These are phyloP conservation scores for Catostomus latipinnis DNA, from an alignment of 2,797 vertebrate species.

Conservation along the genomic window DNA sequence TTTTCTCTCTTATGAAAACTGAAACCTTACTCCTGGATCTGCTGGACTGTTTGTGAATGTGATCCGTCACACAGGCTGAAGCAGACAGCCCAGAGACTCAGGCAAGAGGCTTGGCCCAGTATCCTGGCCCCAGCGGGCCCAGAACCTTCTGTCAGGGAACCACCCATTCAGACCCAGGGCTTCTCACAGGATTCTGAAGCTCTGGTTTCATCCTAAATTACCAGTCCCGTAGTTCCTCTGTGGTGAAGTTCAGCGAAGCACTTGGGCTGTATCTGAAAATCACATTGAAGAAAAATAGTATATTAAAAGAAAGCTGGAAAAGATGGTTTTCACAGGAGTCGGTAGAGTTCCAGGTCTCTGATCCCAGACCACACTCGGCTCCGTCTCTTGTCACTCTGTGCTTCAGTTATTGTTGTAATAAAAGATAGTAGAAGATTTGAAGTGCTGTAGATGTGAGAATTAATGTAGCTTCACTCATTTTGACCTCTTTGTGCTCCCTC, in stretches of 20 bases:
- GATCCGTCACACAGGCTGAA: conserved; percentile 48
- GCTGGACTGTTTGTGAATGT: conserved; percentile 26
- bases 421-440: conserved; percentile 17
- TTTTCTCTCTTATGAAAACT: conserved; percentile 23
- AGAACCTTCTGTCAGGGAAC: conserved; percentile 33
- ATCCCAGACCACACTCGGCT: conserved; percentile 4
- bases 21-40: conserved; percentile 36
- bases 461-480: conserved; percentile 68
- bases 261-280: conserved; percentile 35
- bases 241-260: conserved; percentile 50
- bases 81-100: conserved; percentile 45
- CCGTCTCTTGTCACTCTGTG: not conserved
- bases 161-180: conserved; percentile 54
- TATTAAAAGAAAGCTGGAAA: conserved; percentile 5
- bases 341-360: not conserved
- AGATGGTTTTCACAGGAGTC: conserved; percentile 37
- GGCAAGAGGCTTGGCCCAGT: conserved; percentile 32
- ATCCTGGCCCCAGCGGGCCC: conserved; percentile 26
- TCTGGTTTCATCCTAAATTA: conserved; percentile 66
- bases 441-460: not conserved
- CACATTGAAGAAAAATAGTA: conserved; percentile 13
- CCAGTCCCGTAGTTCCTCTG: conserved; percentile 56
- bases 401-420: conserved; percentile 21
- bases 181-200: conserved; percentile 65
- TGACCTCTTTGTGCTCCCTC: too few species aligned